Base-by-base conservation (phyloP, 2,797 vertebrate species). In the Anableps anableps region DNA sequence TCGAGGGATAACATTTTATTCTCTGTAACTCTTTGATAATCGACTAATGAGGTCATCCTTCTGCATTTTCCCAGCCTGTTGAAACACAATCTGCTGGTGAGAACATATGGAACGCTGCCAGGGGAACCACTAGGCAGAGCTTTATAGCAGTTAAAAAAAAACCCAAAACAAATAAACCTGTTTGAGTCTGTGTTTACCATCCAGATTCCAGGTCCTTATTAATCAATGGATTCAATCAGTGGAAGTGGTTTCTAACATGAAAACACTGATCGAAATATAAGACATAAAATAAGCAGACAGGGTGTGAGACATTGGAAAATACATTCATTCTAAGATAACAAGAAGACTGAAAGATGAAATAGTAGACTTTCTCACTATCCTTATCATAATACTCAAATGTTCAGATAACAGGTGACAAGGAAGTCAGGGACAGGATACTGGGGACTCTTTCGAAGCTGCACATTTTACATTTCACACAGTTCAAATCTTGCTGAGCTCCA, bases 1-100 rank as follows among this genome's bases (percentile, higher is more conserved):
- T 58, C 60, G n/a, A 70, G 38, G 51, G 43, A 26, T 48, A 58
- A 38, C 72, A 79, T 38, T 64, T 76, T 73, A 72, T 72, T 77
- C 64, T n/a, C 26, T 68, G 62, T 38, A 47, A 48, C 36, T 66
- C 68, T 86, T 78, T 62, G 43, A 87, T 79, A 47, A 75, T 70
- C 60, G 43, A 47, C 9, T 77, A 29, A 77, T 50, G 1, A 53
- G 71, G 38, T 76, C 0, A 76, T 26, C 10, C 34, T 60, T 79
- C 38, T 45, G 41, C 73, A 51, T 66, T 86, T 78, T 72, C 26
- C 72, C 21, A 47, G 14, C 26, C 36, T 60, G 34, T 21, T 34
- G 26, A 66, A 34, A 43, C 45, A 75, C 2, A 45, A 38, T 58
- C n/a, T 71, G 72, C 21, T 62, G 75, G 74, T 7, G 68, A 60